Base-by-base conservation (phyloP, 37 sponge, comb jelly and placozoan species). In the Mnemiopsis leidyi region DNA sequence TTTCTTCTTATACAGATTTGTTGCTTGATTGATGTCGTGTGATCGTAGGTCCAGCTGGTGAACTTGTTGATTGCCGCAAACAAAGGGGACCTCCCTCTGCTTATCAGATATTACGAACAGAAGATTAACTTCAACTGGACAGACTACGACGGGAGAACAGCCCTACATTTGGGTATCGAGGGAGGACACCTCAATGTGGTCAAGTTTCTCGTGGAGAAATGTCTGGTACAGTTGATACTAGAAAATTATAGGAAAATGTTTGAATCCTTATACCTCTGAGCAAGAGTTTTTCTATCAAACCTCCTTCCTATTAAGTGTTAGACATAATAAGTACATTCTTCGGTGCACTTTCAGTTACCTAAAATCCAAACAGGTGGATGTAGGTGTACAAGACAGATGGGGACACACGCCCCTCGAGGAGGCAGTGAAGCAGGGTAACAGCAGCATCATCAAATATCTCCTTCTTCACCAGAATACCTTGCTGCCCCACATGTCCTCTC, bases 381-480 rank as follows among this genome's bases (percentile, higher is more conserved):
- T 93, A 9, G 35, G 36, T 26, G 33, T 69, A 32, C 9, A 93
- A 28, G 93, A 93, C 69, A 69, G 93, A 29, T 93, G 93, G 93
- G 76, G 76, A 7, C 69, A 68, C 35, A 93, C 93, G 3, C 93
- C 93, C 35, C 93, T 93, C 1, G 93, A 93, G 23, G 93, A 48
- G 0, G 69, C 93, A 71, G 30, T 71, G 30, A 71, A 71, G 75
- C 5, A 71, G 20, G 75, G 75, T 3, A 25, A 71, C 30, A 71
- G 75, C 30, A 28, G 3, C 75, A 71, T 18, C 30, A 71, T 18
- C 30, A 28, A 25, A 28, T 71, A 71, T 25, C 75, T 71, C 13
- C 61, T 48, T 13, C 61, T 48, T 48, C 61, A 48, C 13, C 61
- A 48, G 9, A 48, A 48, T 13, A 48, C 61, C 61, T 18, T 48